phyloP scores from a whole-genome alignment of 2,888 invertebrate species.

The Rhaphigaster nebulosa region DNA sequence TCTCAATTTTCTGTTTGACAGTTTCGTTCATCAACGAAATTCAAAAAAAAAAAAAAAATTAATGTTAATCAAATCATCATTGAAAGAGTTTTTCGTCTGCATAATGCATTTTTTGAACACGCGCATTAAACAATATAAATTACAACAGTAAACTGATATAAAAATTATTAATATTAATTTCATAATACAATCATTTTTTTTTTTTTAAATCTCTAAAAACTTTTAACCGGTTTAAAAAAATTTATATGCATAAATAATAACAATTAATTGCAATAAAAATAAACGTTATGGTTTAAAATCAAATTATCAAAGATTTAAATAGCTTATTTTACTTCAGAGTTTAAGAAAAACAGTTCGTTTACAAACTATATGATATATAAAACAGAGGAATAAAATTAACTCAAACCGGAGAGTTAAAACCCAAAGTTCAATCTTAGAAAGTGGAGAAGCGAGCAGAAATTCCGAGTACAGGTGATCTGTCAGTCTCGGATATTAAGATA shows the following conservation, averaged over 20 bases:
- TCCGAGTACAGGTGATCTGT: not conserved
- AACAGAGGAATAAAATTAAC: not conserved
- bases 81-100: too few relatives aligned
- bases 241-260: not conserved
- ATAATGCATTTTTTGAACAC: too few relatives aligned
- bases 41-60: too few relatives aligned
- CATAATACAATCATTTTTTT: too few relatives aligned
- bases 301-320: not conserved
- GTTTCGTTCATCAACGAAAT: not conserved
- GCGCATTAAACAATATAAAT: too few relatives aligned
- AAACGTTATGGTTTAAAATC: not conserved
- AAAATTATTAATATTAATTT: too few relatives aligned
- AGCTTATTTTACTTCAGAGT: not conserved
- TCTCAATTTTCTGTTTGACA: not conserved
- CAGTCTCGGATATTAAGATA: not conserved
- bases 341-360: not conserved
- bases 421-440: slow-evolving; percentile 35
- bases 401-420: not conserved
- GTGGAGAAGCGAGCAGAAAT: not conserved
- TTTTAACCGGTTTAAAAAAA: too few relatives aligned
- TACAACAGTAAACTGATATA: too few relatives aligned
- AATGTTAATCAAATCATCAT: too few relatives aligned
- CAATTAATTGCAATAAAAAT: not conserved
- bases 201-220: too few relatives aligned
- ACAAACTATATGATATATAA: not conserved